Percentiles rank a stretch among this genome's conserved stretches.
Conservation (phyloP, 2,797 vertebrate species). For the Nannoperca australis region DNA sequence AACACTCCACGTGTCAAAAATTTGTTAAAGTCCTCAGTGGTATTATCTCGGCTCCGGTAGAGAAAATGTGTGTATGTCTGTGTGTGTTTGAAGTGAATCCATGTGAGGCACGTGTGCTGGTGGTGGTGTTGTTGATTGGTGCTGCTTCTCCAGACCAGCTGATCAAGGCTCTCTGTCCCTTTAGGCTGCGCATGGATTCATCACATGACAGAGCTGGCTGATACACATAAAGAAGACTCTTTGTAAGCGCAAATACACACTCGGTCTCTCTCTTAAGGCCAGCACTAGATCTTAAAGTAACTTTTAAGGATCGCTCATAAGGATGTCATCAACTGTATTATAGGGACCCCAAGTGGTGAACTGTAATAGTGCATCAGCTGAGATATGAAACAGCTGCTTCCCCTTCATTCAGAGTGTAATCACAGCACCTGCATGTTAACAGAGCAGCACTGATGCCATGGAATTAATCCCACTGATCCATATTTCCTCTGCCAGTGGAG, state of each 20-base stretch:
- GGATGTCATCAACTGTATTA: conserved; percentile 27
- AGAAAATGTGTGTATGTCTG: conserved; percentile 21
- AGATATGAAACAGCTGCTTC: conserved; percentile 53
- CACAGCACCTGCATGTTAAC: conserved; percentile 61
- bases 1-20: conserved; percentile 43
- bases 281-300: conserved; percentile 19
- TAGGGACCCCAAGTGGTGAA: conserved; percentile 74
- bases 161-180: conserved; percentile 49
- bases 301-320: neutral
- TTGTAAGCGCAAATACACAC: conserved; percentile 65
- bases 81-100: conserved; percentile 37
- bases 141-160: conserved; percentile 59
- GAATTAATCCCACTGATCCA: conserved; percentile 71
- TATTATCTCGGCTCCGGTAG: conserved; percentile 36
- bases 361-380: conserved; percentile 35
- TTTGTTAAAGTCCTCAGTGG: conserved; percentile 19
- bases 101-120: conserved; percentile 45
- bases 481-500: conserved; percentile 52
- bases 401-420: conserved; percentile 29
- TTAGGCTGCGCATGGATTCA: conserved; percentile 70
- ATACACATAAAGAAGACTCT: conserved; percentile 69
- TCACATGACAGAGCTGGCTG: conserved; percentile 75
- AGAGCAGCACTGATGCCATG: conserved; percentile 44
- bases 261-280: conserved; percentile 19
- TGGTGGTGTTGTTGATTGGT: conserved; percentile 20